Evolutionary conservation across 2,888 invertebrate species (phyloP).

Genomic region (Dicyrtoma fusca): DNA sequence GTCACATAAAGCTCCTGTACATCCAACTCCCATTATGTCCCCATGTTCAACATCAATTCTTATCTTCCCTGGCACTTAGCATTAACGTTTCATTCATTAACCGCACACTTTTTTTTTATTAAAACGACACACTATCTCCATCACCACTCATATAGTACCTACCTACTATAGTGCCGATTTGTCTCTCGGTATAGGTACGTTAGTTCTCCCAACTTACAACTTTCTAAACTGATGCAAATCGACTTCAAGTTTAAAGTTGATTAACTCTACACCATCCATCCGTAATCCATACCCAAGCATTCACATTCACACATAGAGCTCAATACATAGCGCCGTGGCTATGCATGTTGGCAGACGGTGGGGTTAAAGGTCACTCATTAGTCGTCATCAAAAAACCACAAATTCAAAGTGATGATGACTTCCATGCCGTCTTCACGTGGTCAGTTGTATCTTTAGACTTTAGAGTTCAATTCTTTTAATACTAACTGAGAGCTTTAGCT

Average conservation of each 20-base stretch:
- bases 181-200: too few species aligned
- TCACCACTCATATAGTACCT: background rate
- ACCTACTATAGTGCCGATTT: too few species aligned
- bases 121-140: too few species aligned
- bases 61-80: background rate
- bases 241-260: too few species aligned
- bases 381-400: background rate
- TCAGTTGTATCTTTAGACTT: background rate
- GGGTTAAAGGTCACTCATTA: constrained; percentile 12
- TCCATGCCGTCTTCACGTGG: constrained; percentile 3
- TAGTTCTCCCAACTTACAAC: too few species aligned
- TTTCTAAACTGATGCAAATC: too few species aligned
- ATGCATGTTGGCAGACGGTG: background rate
- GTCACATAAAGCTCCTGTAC: too few species aligned
- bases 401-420: background rate
- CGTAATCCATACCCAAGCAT: too few species aligned
- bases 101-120: background rate
- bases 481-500: too few species aligned
- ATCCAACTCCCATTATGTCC: background rate
- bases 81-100: background rate
- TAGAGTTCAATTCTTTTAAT: background rate
- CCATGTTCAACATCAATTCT: background rate
- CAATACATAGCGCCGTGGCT: too few species aligned
- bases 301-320: too few species aligned
- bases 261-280: too few species aligned